A percentile compares a stretch with the other conserved stretches of the same genome.
Conservation (phyloP, 2,797 vertebrate genomes). For the Poecilia gillii region DNA sequence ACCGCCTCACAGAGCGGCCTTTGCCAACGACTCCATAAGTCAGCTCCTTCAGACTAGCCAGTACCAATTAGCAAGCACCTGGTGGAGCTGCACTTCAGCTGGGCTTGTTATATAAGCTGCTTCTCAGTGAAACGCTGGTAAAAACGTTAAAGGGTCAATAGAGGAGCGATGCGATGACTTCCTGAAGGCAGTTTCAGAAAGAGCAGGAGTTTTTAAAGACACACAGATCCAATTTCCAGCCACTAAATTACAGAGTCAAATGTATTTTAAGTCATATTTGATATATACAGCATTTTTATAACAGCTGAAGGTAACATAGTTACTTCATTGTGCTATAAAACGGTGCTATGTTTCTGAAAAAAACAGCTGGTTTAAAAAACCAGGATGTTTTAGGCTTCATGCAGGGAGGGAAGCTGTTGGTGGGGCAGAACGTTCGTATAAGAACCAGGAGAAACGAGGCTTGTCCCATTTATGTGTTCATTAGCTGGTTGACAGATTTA, state of each 20-base stretch:
- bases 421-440: neutral
- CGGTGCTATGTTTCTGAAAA: neutral
- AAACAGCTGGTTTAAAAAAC: neutral
- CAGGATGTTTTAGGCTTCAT: neutral
- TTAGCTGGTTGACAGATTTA: constrained; percentile 76
- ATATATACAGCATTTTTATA: neutral
- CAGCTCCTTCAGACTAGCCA: neutral
- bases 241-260: neutral
- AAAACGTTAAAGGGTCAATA: neutral
- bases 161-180: neutral
- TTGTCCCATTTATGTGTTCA: constrained; percentile 70
- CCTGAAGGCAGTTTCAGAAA: neutral
- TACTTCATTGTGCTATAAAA: neutral
- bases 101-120: neutral
- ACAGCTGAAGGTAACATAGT: neutral
- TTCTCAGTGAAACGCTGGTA: neutral
- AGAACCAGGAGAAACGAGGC: constrained; percentile 32
- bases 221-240: neutral
- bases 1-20: too few species aligned
- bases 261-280: neutral
- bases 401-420: neutral
- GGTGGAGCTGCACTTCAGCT: neutral
- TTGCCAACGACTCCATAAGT: neutral
- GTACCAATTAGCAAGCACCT: neutral
- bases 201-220: neutral